Evolutionary conservation across 2,113 vertebrate species (phyloP).

Genomic region (Nothobranchius kuhntae): DNA sequence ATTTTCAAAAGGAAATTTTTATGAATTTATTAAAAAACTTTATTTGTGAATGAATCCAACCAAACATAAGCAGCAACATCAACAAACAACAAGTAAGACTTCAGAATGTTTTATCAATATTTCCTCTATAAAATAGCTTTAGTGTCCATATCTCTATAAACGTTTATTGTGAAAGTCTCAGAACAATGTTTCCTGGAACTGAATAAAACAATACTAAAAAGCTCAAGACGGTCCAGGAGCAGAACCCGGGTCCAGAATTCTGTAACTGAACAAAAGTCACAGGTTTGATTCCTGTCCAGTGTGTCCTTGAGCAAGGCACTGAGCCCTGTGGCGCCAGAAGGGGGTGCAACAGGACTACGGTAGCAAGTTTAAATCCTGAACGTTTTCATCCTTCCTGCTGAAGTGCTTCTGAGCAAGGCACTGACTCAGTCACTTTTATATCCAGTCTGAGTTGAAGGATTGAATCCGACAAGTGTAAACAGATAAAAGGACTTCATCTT

Average conservation of each 20-base stretch:
- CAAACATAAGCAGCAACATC: too few relatives aligned
- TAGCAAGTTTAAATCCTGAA: background rate
- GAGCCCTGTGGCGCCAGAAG: background rate
- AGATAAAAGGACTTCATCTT: background rate
- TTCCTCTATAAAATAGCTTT: too few relatives aligned
- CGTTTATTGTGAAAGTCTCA: conserved; percentile 2
- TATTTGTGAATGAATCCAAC: too few relatives aligned
- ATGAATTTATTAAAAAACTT: too few relatives aligned
- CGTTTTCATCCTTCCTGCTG: background rate
- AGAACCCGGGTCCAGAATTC: too few relatives aligned
- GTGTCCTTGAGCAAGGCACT: conserved; percentile 50
- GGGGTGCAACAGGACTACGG: background rate
- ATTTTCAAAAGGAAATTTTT: too few relatives aligned
- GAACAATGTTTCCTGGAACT: background rate
- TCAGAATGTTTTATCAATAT: too few relatives aligned
- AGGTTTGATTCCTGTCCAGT: background rate
- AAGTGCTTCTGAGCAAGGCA: conserved; percentile 55
- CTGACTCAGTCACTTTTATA: conserved; percentile 1
- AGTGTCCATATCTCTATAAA: too few relatives aligned
- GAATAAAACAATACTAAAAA: too few relatives aligned
- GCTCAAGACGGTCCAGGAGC: too few relatives aligned
- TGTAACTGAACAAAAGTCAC: too few relatives aligned
- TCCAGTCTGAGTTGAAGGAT: conserved; percentile 2
- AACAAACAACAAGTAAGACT: too few relatives aligned
- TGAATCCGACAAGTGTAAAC: conserved; percentile 10